Percentiles rank a stretch among this genome's conserved stretches.
phyloP scores from a whole-genome alignment of 35 echinoderm and acorn worm species.

The Amphiura filiformis region DNA sequence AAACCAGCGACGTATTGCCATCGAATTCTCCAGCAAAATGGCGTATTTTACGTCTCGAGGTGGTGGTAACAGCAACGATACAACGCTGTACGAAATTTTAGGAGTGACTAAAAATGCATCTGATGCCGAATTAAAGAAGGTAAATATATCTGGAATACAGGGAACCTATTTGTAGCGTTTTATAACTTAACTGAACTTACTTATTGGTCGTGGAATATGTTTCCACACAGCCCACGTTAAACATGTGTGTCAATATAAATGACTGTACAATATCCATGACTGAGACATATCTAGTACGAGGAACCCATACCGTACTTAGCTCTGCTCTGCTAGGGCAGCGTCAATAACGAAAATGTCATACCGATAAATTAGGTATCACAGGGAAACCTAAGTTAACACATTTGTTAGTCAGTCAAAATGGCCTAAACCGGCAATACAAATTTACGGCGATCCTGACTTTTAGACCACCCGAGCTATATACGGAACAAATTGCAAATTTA shows the following conservation, averaged over 20 bases:
- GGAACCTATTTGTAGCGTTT: neutral
- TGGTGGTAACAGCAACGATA: conserved; percentile 38
- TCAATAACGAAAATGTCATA: too few relatives aligned
- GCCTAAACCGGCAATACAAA: too few relatives aligned
- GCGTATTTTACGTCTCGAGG: conserved; percentile 23
- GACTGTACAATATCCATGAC: neutral
- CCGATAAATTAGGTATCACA: too few relatives aligned
- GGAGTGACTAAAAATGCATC: conserved; percentile 71
- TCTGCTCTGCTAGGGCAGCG: too few relatives aligned
- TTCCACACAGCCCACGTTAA: neutral
- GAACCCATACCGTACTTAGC: too few relatives aligned
- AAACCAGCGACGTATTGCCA: neutral
- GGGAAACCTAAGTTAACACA: too few relatives aligned
- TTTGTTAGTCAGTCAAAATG: too few relatives aligned
- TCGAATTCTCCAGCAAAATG: conserved; percentile 16
- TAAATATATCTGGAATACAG: neutral
- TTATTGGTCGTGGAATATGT: neutral
- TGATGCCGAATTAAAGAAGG: conserved; percentile 84
- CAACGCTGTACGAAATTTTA: conserved; percentile 71
- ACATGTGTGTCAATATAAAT: neutral
- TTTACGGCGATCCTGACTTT: too few relatives aligned
- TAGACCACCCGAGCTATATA: too few relatives aligned
- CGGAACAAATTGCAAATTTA: too few relatives aligned
- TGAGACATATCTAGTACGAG: neutral
- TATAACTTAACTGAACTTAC: neutral